Conservation (phyloP, 2,888 invertebrate species). For the Laspeyria flexula region DNA sequence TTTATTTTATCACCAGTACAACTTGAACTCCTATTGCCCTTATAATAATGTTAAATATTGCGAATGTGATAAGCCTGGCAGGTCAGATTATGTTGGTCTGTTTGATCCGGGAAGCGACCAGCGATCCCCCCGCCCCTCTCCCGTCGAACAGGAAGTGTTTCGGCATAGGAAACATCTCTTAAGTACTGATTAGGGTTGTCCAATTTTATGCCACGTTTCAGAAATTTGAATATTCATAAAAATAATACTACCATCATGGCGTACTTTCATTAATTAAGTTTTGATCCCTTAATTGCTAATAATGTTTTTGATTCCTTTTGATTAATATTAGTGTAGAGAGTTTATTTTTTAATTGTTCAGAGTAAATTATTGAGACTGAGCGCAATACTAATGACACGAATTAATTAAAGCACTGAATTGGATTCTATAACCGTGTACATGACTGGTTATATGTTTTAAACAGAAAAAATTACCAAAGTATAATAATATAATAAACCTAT, state of each 20-base stretch:
- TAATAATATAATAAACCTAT: too few relatives aligned
- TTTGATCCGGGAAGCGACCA: slow-evolving; percentile 10
- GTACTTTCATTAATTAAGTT: neutral
- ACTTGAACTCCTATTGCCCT: neutral
- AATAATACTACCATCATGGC: neutral
- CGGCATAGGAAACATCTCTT: slow-evolving; percentile 15
- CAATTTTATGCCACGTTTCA: neutral
- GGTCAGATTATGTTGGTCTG: slow-evolving; percentile 8
- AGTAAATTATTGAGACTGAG: too few relatives aligned
- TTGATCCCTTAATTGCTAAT: neutral
- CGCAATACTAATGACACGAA: too few relatives aligned
- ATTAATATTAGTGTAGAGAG: too few relatives aligned
- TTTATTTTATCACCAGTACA: slow-evolving; percentile 18
- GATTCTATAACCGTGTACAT: too few relatives aligned
- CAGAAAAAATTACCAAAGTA: too few relatives aligned
- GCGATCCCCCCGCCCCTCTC: neutral
- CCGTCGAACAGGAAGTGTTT: slow-evolving; percentile 27
- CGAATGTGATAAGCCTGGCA: neutral
- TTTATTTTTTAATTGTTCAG: too few relatives aligned
- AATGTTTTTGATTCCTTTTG: too few relatives aligned
- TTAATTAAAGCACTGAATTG: too few relatives aligned
- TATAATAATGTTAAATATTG: neutral
- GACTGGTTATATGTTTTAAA: too few relatives aligned
- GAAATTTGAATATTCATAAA: neutral
- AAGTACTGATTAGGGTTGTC: slow-evolving; percentile 20